These are phyloP conservation scores for Epinotia nisella DNA, from an alignment of 2,888 invertebrate species.

Conservation along the genomic window DNA sequence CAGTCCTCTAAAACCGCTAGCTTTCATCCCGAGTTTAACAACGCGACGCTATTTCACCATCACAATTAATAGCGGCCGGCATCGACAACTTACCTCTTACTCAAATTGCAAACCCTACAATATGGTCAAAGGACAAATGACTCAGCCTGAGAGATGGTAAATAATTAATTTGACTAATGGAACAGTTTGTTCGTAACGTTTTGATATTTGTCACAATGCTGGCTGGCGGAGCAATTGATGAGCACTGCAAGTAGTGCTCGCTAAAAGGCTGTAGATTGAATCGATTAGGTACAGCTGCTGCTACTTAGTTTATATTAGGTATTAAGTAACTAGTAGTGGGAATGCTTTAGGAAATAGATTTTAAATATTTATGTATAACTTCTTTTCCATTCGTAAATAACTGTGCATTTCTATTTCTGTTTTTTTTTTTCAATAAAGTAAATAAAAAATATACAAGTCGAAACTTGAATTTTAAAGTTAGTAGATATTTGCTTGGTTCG, in stretches of 20 bases:
- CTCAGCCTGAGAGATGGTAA: slow-evolving; percentile 70
- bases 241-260: slow-evolving; percentile 48
- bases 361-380: too few relatives aligned
- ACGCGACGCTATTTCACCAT: slow-evolving; percentile 30
- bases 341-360: too few relatives aligned
- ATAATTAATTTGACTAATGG: slow-evolving; percentile 84
- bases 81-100: slow-evolving; percentile 73
- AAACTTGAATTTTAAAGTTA: too few relatives aligned
- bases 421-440: too few relatives aligned
- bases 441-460: too few relatives aligned
- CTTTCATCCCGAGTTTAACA: slow-evolving; percentile 24
- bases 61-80: slow-evolving; percentile 47
- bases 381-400: too few relatives aligned
- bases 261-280: slow-evolving; percentile 39
- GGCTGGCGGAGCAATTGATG: slow-evolving; percentile 55
- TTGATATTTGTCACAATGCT: slow-evolving; percentile 73
- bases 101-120: slow-evolving; percentile 63
- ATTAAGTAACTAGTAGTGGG: too few relatives aligned
- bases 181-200: slow-evolving; percentile 72
- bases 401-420: too few relatives aligned
- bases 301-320: too few relatives aligned
- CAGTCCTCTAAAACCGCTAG: background rate
- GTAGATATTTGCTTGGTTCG: too few relatives aligned
- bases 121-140: slow-evolving; percentile 77
- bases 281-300: slow-evolving; percentile 17